Percentiles rank a stretch among this genome's conserved stretches.
phyloP scores from a whole-genome alignment of 1,140 invertebrate species.

The Thaumetopoea pityocampa region DNA sequence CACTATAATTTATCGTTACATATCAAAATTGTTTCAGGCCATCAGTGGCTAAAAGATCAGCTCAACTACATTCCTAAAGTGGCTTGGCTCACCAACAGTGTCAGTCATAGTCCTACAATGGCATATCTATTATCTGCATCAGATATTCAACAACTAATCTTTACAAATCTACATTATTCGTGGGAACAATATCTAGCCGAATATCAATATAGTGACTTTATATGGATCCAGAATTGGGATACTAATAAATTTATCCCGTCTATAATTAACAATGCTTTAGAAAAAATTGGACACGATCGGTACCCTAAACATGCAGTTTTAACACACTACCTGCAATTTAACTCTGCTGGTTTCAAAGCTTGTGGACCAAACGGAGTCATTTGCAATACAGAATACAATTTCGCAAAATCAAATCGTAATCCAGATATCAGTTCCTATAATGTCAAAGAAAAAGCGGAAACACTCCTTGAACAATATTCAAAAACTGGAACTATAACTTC shows the following conservation, averaged over 20 bases:
- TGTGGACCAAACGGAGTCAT: conserved; percentile 47
- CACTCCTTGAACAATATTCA: conserved; percentile 88
- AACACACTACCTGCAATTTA: conserved; percentile 54
- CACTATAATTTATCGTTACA: neutral
- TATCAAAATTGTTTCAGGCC: conserved; percentile 76
- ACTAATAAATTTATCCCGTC: conserved; percentile 49
- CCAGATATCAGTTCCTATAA: conserved; percentile 83
- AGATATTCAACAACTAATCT: conserved; percentile 81
- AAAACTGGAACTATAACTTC: conserved; percentile 87
- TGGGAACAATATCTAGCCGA: conserved; percentile 91
- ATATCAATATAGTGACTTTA: conserved; percentile 86
- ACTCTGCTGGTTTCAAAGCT: conserved; percentile 45
- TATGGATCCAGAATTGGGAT: conserved; percentile 87
- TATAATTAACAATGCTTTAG: conserved; percentile 76
- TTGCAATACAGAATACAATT: conserved; percentile 46
- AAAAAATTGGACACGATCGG: conserved; percentile 47
- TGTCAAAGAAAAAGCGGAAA: conserved; percentile 85
- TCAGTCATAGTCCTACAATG: conserved; percentile 85
- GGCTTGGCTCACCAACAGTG: conserved; percentile 88
- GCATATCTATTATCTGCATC: conserved; percentile 82
- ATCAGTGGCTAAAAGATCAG: conserved; percentile 87
- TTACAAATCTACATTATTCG: conserved; percentile 82
- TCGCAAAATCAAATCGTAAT: conserved; percentile 69
- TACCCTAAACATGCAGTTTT: conserved; percentile 49
- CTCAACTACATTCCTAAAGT: conserved; percentile 81